These are phyloP conservation scores for Clupea harengus DNA, from an alignment of 2,113 vertebrate genomes.

Conservation along the genomic window DNA sequence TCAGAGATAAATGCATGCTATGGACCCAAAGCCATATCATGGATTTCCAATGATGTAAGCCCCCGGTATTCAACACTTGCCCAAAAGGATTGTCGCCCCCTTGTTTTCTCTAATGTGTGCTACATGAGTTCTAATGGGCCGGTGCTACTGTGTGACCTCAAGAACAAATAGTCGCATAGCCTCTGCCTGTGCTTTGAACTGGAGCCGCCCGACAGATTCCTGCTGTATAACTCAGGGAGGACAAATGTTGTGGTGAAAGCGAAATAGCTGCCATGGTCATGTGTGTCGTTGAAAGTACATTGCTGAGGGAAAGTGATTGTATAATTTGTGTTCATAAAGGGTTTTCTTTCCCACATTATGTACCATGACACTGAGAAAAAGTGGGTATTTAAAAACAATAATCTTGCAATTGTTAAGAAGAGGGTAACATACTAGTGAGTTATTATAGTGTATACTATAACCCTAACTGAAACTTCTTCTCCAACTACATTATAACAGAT, in stretches of 20 bases:
- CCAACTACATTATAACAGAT: neutral
- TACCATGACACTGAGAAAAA: too few relatives aligned
- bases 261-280: neutral
- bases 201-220: neutral
- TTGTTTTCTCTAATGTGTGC: neutral
- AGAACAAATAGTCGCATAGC: neutral
- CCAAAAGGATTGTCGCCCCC: neutral
- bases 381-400: too few relatives aligned
- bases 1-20: constrained; percentile 30
- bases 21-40: constrained; percentile 23
- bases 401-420: too few relatives aligned
- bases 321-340: neutral
- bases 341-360: too few relatives aligned
- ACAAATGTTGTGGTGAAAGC: neutral
- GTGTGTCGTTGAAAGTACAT: neutral
- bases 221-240: neutral
- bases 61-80: neutral
- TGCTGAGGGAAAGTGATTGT: neutral
- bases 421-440: too few relatives aligned
- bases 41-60: constrained; percentile 36
- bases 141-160: neutral
- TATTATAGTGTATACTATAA: neutral
- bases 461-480: too few relatives aligned
- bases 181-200: neutral
- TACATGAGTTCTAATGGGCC: neutral